Evolutionary conservation across 1,140 invertebrate species (phyloP), one percentile per base, ranked within the genome.

Genomic region (Cotesia chilonis): DNA sequence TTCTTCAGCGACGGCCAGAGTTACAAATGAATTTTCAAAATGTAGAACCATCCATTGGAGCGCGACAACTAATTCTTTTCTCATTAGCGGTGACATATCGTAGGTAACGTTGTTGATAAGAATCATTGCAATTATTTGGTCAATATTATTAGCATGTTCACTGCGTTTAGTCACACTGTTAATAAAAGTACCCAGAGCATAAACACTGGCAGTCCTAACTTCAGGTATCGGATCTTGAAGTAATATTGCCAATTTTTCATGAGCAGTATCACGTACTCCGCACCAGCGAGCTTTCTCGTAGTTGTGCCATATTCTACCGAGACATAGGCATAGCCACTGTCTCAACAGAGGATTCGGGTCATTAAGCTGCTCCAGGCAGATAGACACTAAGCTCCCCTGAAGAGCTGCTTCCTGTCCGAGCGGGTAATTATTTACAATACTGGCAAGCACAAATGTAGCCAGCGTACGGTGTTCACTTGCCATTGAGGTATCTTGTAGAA

Each of bases 271-370:
- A n/a, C 98, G 88, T 10, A 96, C 97, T 7, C 96, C 97, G 63
- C 94, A 96, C 97, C 97, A 98, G 71, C 96, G 90, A 20, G 97
- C 97, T 81, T 93, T 92, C 80, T 97, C 95, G 84, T 94, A 98
- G 81, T 95, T 93, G 73, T 94, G 92, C 98, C 98, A 99, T 37
- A 98, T 89, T 81, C 95, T 89, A n/a, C 95, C 96, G 63, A 99
- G 89, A 82, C 95, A 96, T 61, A 99, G 92, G 72, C 95, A 94
- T 57, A 98, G 88, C 98, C 98, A 99, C 83, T 96, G 94, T 38
- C 95, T 88, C 17, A 98, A 86, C 63, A 92, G 85, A 60, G 92
- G 87, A 81, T 91, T 90, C 17, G 84, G 77, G 80, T 91, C 89
- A 66, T 89, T 87, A 70, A 95, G 84, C 85, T 94, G 93, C 83